These are phyloP conservation scores for Dryocosmus kuriphilus DNA, from an alignment of 2,888 invertebrate genomes.

Conservation along the genomic window DNA sequence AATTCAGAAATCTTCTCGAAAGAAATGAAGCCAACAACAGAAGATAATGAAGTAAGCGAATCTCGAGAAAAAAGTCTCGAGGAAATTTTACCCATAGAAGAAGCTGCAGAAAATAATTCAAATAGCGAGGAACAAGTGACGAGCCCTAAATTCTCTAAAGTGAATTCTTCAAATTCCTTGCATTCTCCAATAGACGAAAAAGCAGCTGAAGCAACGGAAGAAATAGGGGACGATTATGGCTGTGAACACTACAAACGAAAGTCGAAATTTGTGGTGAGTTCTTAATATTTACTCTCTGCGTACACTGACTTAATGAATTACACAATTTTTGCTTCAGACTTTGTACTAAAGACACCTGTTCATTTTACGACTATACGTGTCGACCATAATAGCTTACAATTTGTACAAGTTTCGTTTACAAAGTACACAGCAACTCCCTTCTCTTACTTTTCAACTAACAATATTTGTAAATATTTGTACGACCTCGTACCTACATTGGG, in stretches of 20 bases:
- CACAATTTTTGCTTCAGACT: not conserved
- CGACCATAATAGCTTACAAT: not conserved
- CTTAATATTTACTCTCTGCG: not conserved
- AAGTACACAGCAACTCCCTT: not conserved
- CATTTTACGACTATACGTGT: not conserved
- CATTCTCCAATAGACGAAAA: not conserved
- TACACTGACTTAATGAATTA: not conserved
- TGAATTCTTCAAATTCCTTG: not conserved
- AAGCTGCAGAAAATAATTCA: slow-evolving; percentile 6
- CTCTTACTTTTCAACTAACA: not conserved
- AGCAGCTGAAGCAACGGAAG: slow-evolving; percentile 19
- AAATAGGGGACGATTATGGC: slow-evolving; percentile 76
- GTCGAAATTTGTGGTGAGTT: slow-evolving; percentile 91
- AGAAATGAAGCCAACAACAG: not conserved
- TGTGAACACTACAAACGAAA: slow-evolving; percentile 91
- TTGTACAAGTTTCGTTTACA: not conserved
- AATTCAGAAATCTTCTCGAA: not conserved
- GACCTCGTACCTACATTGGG: not conserved
- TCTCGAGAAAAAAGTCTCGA: slow-evolving; percentile 29
- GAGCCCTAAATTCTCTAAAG: not conserved
- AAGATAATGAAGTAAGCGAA: not conserved
- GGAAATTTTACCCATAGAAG: not conserved
- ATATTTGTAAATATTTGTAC: not conserved
- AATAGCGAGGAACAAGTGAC: not conserved
- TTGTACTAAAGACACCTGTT: not conserved